Conservation (phyloP, 2,888 invertebrate species). For the Pandemis corylana region DNA sequence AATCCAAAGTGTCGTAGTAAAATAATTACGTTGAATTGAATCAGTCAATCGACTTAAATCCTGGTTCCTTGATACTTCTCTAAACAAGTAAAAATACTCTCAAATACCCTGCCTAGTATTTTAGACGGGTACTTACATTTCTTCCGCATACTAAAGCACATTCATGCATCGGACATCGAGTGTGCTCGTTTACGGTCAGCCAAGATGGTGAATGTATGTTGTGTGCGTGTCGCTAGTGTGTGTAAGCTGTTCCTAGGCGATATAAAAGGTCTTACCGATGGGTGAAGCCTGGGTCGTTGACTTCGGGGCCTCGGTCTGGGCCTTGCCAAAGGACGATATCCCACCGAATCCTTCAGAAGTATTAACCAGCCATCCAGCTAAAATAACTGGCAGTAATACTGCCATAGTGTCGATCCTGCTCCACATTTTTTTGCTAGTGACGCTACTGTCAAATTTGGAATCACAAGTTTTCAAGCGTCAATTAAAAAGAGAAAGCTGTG, state of each 20-base stretch:
- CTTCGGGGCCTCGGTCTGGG: conserved; percentile 75
- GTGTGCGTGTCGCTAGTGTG: conserved; percentile 39
- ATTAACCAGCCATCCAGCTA: conserved; percentile 34
- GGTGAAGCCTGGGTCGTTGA: conserved; percentile 69
- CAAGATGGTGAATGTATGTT: conserved; percentile 29
- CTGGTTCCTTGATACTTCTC: conserved; percentile 14
- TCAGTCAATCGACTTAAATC: background rate
- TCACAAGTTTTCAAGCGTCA: conserved; percentile 37
- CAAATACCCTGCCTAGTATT: conserved; percentile 39
- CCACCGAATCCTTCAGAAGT: conserved; percentile 39
- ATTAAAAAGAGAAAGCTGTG: conserved; percentile 37
- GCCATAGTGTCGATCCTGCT: conserved; percentile 10
- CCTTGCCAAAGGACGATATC: conserved; percentile 67
- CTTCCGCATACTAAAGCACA: conserved; percentile 25
- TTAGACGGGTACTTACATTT: conserved; percentile 38
- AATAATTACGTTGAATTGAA: background rate
- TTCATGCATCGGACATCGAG: conserved; percentile 36
- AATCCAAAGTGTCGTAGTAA: background rate
- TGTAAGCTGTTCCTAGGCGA: conserved; percentile 51
- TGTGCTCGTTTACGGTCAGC: conserved; percentile 39
- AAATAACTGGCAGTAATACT: conserved; percentile 30
- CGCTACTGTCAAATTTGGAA: conserved; percentile 42
- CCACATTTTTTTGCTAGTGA: conserved; percentile 30
- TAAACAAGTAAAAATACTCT: conserved; percentile 22
- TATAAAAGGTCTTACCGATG: conserved; percentile 72